A percentile compares a stretch with the other conserved stretches of the same genome.
Evolutionary conservation across 2,888 invertebrate genomes (phyloP).

Genomic region (Chamaedrilus cognettii): DNA sequence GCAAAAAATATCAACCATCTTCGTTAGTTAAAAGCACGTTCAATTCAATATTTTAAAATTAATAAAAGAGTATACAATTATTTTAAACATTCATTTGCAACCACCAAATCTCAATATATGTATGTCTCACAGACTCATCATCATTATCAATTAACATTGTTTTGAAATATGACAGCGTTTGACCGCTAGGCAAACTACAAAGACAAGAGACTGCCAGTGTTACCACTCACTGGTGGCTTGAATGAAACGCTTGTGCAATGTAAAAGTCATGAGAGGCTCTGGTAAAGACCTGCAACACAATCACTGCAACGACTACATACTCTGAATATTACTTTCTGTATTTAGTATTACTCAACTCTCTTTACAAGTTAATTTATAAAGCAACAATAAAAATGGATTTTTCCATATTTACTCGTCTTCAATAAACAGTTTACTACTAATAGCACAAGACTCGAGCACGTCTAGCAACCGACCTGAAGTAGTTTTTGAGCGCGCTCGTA

Average conservation of each 20-base stretch:
- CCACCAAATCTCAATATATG: too few relatives aligned
- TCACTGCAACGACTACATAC: not conserved
- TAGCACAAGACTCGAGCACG: too few relatives aligned
- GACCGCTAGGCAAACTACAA: too few relatives aligned
- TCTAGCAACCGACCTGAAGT: constrained; percentile 75
- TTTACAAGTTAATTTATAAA: not conserved
- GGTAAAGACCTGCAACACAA: constrained; percentile 71
- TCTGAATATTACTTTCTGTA: not conserved
- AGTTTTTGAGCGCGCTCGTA: constrained; percentile 95
- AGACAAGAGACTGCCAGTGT: not conserved
- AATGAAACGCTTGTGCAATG: constrained; percentile 87
- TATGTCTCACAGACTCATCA: too few relatives aligned
- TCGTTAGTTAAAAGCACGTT: too few relatives aligned
- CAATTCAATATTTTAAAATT: too few relatives aligned
- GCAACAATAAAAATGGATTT: not conserved
- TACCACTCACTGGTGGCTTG: constrained; percentile 89
- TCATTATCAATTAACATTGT: too few relatives aligned
- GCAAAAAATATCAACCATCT: too few relatives aligned
- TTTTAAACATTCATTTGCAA: too few relatives aligned
- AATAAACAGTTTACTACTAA: too few relatives aligned
- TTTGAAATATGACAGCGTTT: too few relatives aligned
- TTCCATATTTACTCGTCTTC: not conserved
- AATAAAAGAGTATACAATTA: too few relatives aligned
- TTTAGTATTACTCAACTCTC: not conserved
- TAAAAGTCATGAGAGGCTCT: constrained; percentile 94